Evolutionary conservation across 2,888 invertebrate genomes (phyloP), one percentile per base, ranked within the genome.

Genomic region (Anaspis maculata): DNA sequence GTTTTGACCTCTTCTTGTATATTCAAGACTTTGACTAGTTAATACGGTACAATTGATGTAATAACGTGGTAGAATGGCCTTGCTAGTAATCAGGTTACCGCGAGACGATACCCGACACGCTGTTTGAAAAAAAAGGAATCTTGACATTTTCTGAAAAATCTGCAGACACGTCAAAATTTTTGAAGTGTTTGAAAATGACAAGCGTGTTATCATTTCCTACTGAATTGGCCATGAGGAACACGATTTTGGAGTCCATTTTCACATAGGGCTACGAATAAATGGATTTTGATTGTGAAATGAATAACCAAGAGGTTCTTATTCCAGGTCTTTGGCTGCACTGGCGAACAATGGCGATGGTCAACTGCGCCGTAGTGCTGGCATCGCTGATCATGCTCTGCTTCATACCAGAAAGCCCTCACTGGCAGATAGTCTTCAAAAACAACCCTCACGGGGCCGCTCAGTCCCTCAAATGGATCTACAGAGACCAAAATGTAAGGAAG

Each of bases 351-450:
- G 67, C 73, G 1, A 56, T 67, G 6, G 52, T 68, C 3, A 71
- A 67, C 44, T 60, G 66, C 14, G 45, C 48, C 1, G 28, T 71
- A 5, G 55, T 68, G 2, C 21, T 61, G 2, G 21, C 56, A 1
- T 62, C 66, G 5, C 56, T 66, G 5, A 23, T 62, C 11, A 45
- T 59, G 0, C 49, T 72, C 2, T 59, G 59, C 14, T 53, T 66
- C 5, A 45, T 74, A 25, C 75, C 76, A 1, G 75, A 76, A 54
- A 73, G 73, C 41, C 75, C 76, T 0, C 65, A 72, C 37, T 76
- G 76, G 75, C 54, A 70, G n/a, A 46, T 68, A 2, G 63, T 61
- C 22, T 71, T 72, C 46, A 59, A 55, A 44, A 59, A 62, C 29
- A 58, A 60, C 39, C 40, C 42, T 13, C 41, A 48, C 3, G 47